Percentiles rank a stretch among this genome's conserved stretches.
phyloP scores from a whole-genome alignment of 2,797 vertebrate species.

The Phoxinus dragarum region DNA sequence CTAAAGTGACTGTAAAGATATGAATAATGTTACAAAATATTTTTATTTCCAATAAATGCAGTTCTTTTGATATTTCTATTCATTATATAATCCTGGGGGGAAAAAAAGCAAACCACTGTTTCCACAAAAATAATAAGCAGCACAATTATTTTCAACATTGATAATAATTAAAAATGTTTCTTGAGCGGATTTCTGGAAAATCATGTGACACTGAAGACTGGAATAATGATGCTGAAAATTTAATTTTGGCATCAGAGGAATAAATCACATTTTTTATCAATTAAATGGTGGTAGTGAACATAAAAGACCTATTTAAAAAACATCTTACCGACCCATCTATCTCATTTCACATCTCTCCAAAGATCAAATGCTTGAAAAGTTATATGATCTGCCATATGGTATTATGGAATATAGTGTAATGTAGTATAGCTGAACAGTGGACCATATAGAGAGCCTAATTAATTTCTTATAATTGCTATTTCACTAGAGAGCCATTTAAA shows the following conservation, averaged over 20 bases:
- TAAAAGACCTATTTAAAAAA: not conserved
- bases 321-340: not conserved
- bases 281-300: not conserved
- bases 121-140: not conserved
- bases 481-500: conserved; percentile 30
- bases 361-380: conserved; percentile 13
- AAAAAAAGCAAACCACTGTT: too few relatives aligned
- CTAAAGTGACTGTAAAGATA: not conserved
- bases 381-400: conserved; percentile 19
- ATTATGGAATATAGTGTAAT: not conserved
- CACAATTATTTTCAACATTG: not conserved
- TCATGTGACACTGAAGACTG: not conserved
- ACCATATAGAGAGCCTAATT: conserved; percentile 40
- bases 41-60: not conserved
- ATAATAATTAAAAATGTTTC: not conserved
- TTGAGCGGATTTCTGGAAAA: not conserved
- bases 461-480: conserved; percentile 48
- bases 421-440: not conserved
- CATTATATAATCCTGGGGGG: not conserved
- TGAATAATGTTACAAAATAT: not conserved
- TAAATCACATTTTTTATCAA: not conserved
- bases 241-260: not conserved
- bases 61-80: not conserved
- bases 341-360: not conserved
- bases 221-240: not conserved